Evolutionary conservation across 2,888 invertebrate genomes (phyloP).

Genomic region (Nymphalis urticae): DNA sequence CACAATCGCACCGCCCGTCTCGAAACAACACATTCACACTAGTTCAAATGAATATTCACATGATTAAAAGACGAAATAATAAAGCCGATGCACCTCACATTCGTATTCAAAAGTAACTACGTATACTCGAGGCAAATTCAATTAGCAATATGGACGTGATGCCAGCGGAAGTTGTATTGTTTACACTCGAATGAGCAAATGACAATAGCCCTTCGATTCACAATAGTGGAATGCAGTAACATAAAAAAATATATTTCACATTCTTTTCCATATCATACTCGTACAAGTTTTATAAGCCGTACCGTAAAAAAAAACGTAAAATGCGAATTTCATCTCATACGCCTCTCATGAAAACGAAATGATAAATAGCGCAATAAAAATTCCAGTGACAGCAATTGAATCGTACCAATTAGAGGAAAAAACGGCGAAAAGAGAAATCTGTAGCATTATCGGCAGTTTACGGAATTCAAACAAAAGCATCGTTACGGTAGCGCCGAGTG

Average conservation of each 20-base stretch:
- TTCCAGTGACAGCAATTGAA: slow-evolving; percentile 37
- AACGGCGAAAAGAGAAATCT: slow-evolving; percentile 66
- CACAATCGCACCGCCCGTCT: slow-evolving; percentile 37
- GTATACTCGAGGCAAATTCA: slow-evolving; percentile 29
- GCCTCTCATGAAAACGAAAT: slow-evolving; percentile 11
- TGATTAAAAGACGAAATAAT: slow-evolving; percentile 35
- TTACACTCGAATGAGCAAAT: slow-evolving; percentile 33
- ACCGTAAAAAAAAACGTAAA: slow-evolving; percentile 4
- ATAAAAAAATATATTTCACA: slow-evolving; percentile 3
- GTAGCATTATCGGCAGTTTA: slow-evolving; percentile 57
- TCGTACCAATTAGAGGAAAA: slow-evolving; percentile 56
- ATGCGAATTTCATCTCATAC: slow-evolving; percentile 13
- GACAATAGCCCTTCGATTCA: slow-evolving; percentile 33
- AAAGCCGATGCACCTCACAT: slow-evolving; percentile 31
- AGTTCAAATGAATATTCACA: slow-evolving; percentile 35
- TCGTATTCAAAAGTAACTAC: slow-evolving; percentile 28
- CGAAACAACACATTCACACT: slow-evolving; percentile 28
- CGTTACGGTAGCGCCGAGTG: slow-evolving; percentile 59
- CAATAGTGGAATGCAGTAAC: slow-evolving; percentile 15
- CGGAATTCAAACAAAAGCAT: slow-evolving; percentile 57
- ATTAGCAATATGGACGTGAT: slow-evolving; percentile 34
- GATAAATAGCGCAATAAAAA: slow-evolving; percentile 31
- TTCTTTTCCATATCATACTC: slow-evolving; percentile 1
- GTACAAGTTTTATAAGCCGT: not conserved
- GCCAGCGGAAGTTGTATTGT: slow-evolving; percentile 35